phyloP scores from a whole-genome alignment of 2,888 invertebrate genomes.

The Watsonalla cultraria region DNA sequence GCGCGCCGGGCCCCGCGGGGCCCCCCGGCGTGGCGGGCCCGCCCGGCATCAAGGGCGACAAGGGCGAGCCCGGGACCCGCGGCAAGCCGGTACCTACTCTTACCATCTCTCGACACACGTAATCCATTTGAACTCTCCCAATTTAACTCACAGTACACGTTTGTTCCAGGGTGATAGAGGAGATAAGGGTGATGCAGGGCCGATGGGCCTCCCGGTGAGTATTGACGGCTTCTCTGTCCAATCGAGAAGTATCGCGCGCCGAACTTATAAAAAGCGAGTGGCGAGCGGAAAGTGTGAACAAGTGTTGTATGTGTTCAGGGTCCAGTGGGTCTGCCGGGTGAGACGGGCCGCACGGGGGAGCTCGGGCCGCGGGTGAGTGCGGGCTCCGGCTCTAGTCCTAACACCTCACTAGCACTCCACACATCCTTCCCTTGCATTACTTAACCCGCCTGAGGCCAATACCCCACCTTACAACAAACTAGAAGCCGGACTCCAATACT shows the following conservation, averaged over 20 bases:
- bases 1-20: slow-evolving; percentile 88
- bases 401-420: background rate
- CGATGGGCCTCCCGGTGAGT: slow-evolving; percentile 97
- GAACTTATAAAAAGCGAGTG: background rate
- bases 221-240: slow-evolving; percentile 3
- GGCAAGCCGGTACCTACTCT: slow-evolving; percentile 84
- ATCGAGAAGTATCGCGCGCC: too few species aligned
- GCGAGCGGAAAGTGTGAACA: background rate
- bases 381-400: background rate
- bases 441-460: background rate
- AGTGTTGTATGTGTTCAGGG: slow-evolving; percentile 74
- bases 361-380: slow-evolving; percentile 87
- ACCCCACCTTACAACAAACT: too few species aligned
- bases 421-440: background rate
- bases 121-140: too few species aligned
- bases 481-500: background rate
- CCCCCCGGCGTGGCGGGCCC: slow-evolving; percentile 87
- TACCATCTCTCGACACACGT: background rate
- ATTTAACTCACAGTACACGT: background rate
- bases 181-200: slow-evolving; percentile 91
- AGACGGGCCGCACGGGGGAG: slow-evolving; percentile 86
- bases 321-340: slow-evolving; percentile 89
- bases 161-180: slow-evolving; percentile 87
- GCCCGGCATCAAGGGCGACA: slow-evolving; percentile 90
- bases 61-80: slow-evolving; percentile 89